phyloP scores from a whole-genome alignment of 2,113 vertebrate species.

The Monopterus albus region DNA sequence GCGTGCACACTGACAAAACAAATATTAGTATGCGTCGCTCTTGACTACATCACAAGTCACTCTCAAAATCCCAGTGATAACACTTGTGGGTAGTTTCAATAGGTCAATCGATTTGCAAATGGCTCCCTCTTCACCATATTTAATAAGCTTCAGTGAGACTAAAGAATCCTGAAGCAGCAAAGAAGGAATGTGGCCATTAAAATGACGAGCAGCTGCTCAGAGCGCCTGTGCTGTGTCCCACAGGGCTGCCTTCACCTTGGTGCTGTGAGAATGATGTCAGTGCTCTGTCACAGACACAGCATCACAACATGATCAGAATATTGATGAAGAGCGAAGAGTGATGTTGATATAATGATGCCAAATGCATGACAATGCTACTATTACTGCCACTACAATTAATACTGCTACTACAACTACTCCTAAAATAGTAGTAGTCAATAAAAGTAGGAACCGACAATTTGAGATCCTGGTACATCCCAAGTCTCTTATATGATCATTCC shows the following conservation, averaged over 20 bases:
- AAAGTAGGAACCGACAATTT: too few relatives aligned
- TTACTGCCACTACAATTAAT: not conserved
- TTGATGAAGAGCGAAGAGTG: conserved; percentile 12
- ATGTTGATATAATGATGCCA: not conserved
- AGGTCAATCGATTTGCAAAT: conserved; percentile 23
- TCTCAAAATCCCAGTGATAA: conserved; percentile 49
- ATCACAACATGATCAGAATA: conserved; percentile 15
- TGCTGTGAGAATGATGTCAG: conserved; percentile 32
- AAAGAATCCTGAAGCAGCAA: conserved; percentile 33
- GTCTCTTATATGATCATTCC: too few relatives aligned
- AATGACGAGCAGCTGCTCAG: conserved; percentile 52
- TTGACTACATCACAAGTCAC: conserved; percentile 36
- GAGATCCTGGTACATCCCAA: too few relatives aligned
- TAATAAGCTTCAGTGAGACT: conserved; percentile 45
- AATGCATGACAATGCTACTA: not conserved
- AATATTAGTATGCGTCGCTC: not conserved
- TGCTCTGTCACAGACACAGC: conserved; percentile 3
- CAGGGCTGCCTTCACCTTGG: conserved; percentile 58
- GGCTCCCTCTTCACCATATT: conserved; percentile 40
- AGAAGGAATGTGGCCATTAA: conserved; percentile 46
- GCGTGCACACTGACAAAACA: conserved; percentile 13
- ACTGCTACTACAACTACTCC: not conserved
- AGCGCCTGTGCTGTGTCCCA: conserved; percentile 20
- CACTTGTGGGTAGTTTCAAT: not conserved
- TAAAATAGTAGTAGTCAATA: too few relatives aligned